Base-by-base conservation (phyloP, 2,888 invertebrate genomes). In the Linhomoeus sp. region DNA sequence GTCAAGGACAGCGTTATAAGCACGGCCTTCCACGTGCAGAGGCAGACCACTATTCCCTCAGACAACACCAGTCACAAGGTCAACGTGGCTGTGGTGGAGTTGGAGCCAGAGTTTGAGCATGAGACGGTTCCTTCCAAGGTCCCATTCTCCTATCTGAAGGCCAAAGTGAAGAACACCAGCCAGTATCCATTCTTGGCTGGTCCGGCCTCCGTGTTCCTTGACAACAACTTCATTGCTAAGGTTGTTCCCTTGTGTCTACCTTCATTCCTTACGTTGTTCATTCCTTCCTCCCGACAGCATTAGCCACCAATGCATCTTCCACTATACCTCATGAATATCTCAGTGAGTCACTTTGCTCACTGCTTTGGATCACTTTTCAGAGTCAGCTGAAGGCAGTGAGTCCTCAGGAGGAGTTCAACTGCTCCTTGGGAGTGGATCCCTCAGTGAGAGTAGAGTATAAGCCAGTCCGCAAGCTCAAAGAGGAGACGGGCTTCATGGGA, bases 351-450 rank as follows among this genome's bases (percentile, higher is more conserved):
- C n/a, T n/a, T n/a, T n/a, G n/a, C n/a, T n/a, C n/a, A n/a, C n/a
- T n/a, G n/a, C n/a, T n/a, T n/a, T n/a, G n/a, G n/a, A n/a, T n/a
- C 7, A n/a, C 19, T n/a, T 38, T 62, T 15, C 64, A 55, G 50
- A 52, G 53, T 25, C 46, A 50, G 9, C 42, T 67, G 51, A 59
- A 62, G 44, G 54, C 63, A 3, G 65, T 66, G 12, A 61, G 61
- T 39, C 63, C 67, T 1, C 57, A 57, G 36, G 68, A 68, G 53
- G 61, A 64, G 47, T 66, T 69, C 54, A 53, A 55, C 45, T 61
- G 62, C 47, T 65, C 66, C 2, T 54, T 69, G 39, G 68, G 68
- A 39, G 62, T 66, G 7, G 68, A 69, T 51, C 59, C 64, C 2
- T 58, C 65, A 15, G 58, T 68, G 26, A 33, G 15, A 15, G 33